Base-by-base conservation (phyloP, 2,797 vertebrate genomes). In the Arctocebus calabarensis region DNA sequence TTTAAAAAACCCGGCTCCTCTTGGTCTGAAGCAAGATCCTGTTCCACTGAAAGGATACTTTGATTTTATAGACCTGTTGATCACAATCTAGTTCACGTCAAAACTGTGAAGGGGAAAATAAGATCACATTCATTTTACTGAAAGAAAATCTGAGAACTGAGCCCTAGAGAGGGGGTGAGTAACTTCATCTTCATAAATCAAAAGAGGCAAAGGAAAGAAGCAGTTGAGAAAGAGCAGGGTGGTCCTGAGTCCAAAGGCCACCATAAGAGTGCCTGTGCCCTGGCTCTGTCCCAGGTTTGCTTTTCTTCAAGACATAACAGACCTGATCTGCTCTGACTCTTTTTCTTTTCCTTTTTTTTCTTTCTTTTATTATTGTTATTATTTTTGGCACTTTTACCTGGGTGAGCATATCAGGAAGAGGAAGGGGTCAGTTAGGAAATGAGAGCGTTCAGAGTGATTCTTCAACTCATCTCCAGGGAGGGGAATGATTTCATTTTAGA, bases 81-180 rank as follows among this genome's bases (percentile, higher is more conserved):
- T 64, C 45, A 90, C 43, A 85, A 27, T 71, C 25, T 82, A 77
- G 55, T 74, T 92, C 7, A 4, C 66, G 27, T 92, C 79, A 64
- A 84, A 90, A 62, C 12, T 4, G 61, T 66, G 55, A 83, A 79
- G 37, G 27, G 55, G 20, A n/a, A 92, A 96, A 62, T 83, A 71
- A 71, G 14, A 68, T 64, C 16, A 25, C 16, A 61, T 9, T 43
- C 29, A 40, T 66, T 91, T 89, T 61, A 22, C 43, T 48, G 62
- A 86, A 79, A n/a, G 64, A 77, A 29, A 91, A 77, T 59, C 34
- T 87, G 43, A 90, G 45, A 82, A 71, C 79, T 68, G 81, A 94
- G 37, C n/a, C 37, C 34, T 40, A 61, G 34, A 59, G 89, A 78
- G 34, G 6, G 45, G 16, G 14, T 45, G 32, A 84, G 10, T 52